Percentiles rank a stretch among this genome's conserved stretches.
Evolutionary conservation across 2,113 vertebrate species (phyloP).

Genomic region (Oriolus oriolus): DNA sequence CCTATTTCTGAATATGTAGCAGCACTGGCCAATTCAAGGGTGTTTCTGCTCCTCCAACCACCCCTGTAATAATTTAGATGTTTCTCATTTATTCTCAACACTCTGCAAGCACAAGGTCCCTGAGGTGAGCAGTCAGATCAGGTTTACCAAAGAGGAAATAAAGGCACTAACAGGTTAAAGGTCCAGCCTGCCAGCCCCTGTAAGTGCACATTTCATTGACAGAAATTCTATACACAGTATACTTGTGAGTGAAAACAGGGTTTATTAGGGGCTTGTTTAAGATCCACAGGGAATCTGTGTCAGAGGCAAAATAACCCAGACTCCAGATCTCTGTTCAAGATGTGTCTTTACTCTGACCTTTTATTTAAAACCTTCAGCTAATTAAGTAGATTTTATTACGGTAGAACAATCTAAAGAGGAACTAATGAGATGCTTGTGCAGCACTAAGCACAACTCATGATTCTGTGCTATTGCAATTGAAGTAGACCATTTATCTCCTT

Average conservation of each 20-base stretch:
- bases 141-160: background rate
- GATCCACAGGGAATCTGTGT: background rate
- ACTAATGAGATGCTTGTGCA: background rate
- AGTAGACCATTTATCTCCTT: background rate
- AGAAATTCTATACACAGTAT: background rate
- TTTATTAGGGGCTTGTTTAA: background rate
- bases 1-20: background rate
- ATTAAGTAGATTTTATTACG: background rate
- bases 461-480: background rate
- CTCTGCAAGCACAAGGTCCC: background rate
- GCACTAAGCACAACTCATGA: background rate
- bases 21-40: background rate
- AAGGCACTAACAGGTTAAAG: background rate
- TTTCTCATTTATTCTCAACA: background rate
- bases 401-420: background rate
- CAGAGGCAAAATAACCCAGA: background rate
- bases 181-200: background rate
- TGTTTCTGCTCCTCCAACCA: background rate
- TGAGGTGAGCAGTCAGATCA: background rate
- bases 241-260: background rate
- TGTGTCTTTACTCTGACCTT: background rate
- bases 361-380: background rate
- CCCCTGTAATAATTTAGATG: background rate
- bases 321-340: background rate
- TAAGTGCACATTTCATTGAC: background rate